These are phyloP conservation scores for Mallotus villosus DNA, from an alignment of 2,797 vertebrate species.

Conservation along the genomic window DNA sequence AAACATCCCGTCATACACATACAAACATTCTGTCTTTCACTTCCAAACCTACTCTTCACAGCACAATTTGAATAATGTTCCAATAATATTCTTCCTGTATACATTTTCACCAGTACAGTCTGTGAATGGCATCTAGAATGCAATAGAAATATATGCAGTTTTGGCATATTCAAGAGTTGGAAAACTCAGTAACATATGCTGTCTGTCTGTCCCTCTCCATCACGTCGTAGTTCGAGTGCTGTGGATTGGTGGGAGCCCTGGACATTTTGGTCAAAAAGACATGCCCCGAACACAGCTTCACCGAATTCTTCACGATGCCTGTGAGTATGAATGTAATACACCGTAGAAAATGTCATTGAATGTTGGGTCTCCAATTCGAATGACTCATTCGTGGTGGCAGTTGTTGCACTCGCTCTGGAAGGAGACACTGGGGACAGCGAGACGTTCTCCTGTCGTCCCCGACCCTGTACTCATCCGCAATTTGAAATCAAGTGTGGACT, in stretches of 20 bases:
- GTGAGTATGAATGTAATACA: slow-evolving; percentile 68
- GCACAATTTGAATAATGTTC: neutral
- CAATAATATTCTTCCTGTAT: no score
- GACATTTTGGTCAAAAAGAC: slow-evolving; percentile 40
- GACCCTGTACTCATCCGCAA: no score
- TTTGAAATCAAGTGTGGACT: no score
- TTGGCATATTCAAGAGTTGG: neutral
- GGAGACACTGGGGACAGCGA: no score
- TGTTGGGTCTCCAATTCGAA: neutral
- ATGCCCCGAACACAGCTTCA: slow-evolving; percentile 41
- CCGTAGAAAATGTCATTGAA: neutral
- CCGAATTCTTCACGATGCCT: slow-evolving; percentile 20
- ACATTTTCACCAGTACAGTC: no score
- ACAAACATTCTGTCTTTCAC: no score
- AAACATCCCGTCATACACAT: no score
- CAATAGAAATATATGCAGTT: neutral
- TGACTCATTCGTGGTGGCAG: neutral
- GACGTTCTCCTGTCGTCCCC: no score
- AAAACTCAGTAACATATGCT: neutral
- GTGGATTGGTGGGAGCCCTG: slow-evolving; percentile 54
- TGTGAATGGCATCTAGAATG: no score
- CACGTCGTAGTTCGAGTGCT: slow-evolving; percentile 69
- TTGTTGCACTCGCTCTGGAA: neutral
- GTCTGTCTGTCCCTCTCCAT: neutral
- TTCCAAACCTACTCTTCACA: no score